A percentile compares a stretch with the other conserved stretches of the same genome.
Conservation (phyloP, 1,140 invertebrate genomes). For the Tribolium madens region DNA sequence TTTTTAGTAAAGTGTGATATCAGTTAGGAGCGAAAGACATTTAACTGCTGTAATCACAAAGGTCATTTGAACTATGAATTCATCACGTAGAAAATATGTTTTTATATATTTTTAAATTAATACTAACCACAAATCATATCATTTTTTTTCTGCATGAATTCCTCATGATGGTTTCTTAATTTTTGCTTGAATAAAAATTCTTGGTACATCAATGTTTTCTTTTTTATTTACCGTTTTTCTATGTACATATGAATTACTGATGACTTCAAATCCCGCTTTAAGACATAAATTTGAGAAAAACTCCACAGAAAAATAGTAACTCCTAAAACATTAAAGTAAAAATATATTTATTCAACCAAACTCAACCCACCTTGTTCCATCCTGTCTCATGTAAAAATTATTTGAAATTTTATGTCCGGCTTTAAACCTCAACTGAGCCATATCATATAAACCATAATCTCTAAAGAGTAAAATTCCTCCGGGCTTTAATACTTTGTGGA, state of each 20-base stretch:
- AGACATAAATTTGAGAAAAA: conserved; percentile 75
- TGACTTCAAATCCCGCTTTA: conserved; percentile 76
- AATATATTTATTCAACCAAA: conserved; percentile 17
- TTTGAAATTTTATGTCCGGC: conserved; percentile 92
- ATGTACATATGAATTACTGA: conserved; percentile 81
- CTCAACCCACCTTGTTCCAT: conserved; percentile 87
- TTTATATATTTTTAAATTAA: not conserved
- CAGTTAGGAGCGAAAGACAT: conserved; percentile 65
- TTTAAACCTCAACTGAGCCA: conserved; percentile 95
- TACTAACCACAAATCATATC: not conserved
- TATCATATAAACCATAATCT: conserved; percentile 98
- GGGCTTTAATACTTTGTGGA: conserved; percentile 78
- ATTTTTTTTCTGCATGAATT: too few relatives aligned
- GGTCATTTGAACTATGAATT: conserved; percentile 66
- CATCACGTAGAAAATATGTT: conserved; percentile 58
- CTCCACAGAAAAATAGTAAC: conserved; percentile 84
- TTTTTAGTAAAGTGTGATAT: conserved; percentile 22
- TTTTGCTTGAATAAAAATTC: conserved; percentile 94
- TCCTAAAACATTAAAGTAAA: conserved; percentile 67
- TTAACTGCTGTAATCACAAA: conserved; percentile 50
- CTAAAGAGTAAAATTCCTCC: conserved; percentile 91
- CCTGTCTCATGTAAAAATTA: conserved; percentile 96
- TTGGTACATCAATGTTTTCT: conserved; percentile 88
- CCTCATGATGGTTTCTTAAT: conserved; percentile 72
- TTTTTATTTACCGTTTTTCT: conserved; percentile 92